A percentile compares a stretch with the other conserved stretches of the same genome.
Conservation (phyloP, 2,888 invertebrate species). For the Philereme transversata region DNA sequence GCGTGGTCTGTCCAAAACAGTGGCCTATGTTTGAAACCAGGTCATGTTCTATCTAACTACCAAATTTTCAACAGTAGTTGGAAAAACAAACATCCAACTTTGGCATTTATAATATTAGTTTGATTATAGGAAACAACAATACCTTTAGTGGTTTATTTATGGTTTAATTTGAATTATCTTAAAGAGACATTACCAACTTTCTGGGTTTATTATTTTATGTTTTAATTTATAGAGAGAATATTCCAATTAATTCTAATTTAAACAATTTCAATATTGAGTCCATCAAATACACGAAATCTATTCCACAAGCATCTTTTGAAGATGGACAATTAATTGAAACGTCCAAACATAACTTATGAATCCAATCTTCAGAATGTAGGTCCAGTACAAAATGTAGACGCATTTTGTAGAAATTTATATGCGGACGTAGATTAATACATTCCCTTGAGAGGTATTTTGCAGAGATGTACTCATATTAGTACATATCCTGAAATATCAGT, state of each 20-base stretch:
- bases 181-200: too few species aligned
- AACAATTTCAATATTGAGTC: conserved; percentile 2
- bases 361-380: conserved; percentile 21
- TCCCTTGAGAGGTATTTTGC: not conserved
- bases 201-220: not conserved
- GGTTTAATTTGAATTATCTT: too few species aligned
- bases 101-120: too few species aligned
- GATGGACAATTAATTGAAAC: conserved; percentile 14
- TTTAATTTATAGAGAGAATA: too few species aligned
- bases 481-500: too few species aligned
- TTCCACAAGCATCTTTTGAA: conserved; percentile 1
- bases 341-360: conserved; percentile 20
- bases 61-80: too few species aligned
- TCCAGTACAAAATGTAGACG: not conserved
- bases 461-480: not conserved
- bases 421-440: not conserved
- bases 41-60: not conserved
- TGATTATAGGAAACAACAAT: too few species aligned
- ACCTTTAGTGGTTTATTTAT: too few species aligned
- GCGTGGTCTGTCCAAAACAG: not conserved
- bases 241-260: not conserved
- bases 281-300: conserved; percentile 17
- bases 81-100: too few species aligned
- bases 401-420: conserved; percentile 5
- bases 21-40: not conserved